Evolutionary conservation across 2,113 vertebrate genomes (phyloP).

Genomic region (Suncus etruscus): DNA sequence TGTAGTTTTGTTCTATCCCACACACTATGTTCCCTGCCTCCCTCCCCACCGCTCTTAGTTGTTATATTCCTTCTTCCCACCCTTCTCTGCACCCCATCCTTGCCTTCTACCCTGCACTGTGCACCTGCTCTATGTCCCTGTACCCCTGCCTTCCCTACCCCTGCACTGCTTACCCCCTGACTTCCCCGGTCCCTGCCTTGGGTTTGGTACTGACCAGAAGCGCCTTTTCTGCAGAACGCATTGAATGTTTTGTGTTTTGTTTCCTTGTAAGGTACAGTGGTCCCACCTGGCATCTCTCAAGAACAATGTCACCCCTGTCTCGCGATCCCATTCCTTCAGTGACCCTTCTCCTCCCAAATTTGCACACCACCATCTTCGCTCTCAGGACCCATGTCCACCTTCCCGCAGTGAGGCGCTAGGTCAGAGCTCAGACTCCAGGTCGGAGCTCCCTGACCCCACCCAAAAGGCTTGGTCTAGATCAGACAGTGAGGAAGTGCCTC

Average conservation of each 20-base stretch:
- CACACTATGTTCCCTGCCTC: conserved; percentile 71
- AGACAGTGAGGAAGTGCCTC: conserved; percentile 95
- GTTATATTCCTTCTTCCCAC: conserved; percentile 65
- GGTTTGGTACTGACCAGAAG: conserved; percentile 86
- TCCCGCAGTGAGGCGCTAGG: conserved; percentile 93
- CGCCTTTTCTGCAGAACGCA: conserved; percentile 88
- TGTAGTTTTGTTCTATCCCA: conserved; percentile 77
- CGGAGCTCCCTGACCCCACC: conserved; percentile 88
- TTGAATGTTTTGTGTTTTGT: conserved; percentile 93
- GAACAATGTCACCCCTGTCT: conserved; percentile 94
- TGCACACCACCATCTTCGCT: conserved; percentile 96
- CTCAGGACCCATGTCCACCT: conserved; percentile 93
- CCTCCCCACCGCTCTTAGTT: conserved; percentile 70
- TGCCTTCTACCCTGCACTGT: not conserved
- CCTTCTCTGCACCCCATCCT: too few species aligned
- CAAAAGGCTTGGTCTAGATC: conserved; percentile 93
- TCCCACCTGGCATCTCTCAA: conserved; percentile 97
- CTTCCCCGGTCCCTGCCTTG: conserved; percentile 80
- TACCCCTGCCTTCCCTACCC: too few species aligned
- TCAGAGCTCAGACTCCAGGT: conserved; percentile 92
- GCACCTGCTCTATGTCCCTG: conserved; percentile 62
- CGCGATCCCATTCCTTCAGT: conserved; percentile 94
- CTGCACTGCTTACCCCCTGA: conserved; percentile 76
- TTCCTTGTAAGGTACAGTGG: conserved; percentile 96
- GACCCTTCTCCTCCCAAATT: conserved; percentile 95